phyloP scores from a whole-genome alignment of 2,113 vertebrate species.

The Chaetorhynchus papuensis region DNA sequence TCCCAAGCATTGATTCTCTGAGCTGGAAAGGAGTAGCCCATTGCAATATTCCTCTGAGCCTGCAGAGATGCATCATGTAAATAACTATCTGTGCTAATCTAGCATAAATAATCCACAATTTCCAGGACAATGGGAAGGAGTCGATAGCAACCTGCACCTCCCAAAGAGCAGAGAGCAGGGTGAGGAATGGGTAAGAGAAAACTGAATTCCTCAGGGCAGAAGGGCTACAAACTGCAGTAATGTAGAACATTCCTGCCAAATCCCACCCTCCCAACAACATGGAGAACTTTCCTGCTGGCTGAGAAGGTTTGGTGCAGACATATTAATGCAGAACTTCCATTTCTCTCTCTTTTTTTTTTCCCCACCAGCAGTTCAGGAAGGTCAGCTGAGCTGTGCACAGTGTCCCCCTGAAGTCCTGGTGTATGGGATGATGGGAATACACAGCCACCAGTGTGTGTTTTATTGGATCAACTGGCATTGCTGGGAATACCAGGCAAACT shows the following conservation, averaged over 20 bases:
- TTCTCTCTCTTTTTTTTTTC: fast-evolving
- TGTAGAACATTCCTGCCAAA: not conserved
- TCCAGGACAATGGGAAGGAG: not conserved
- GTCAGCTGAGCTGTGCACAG: not conserved
- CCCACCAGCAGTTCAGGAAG: not conserved
- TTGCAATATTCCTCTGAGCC: not conserved
- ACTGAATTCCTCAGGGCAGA: not conserved
- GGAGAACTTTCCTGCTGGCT: not conserved
- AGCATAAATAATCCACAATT: not conserved
- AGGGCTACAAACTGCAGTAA: not conserved
- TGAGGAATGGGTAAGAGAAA: not conserved
- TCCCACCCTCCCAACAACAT: not conserved
- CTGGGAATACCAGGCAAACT: not conserved
- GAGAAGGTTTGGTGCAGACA: not conserved
- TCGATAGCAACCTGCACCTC: not conserved
- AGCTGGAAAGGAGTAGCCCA: not conserved
- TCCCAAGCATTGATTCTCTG: not conserved
- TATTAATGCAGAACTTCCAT: not conserved
- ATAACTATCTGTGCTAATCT: not conserved
- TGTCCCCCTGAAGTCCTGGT: not conserved
- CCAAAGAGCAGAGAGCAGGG: not conserved
- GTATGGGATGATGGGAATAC: not conserved
- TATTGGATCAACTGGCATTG: not conserved
- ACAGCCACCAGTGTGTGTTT: not conserved
- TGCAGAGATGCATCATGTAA: not conserved